Evolutionary conservation across 2,888 invertebrate genomes (phyloP), one percentile per base, ranked within the genome.

Genomic region (Patella depressa): DNA sequence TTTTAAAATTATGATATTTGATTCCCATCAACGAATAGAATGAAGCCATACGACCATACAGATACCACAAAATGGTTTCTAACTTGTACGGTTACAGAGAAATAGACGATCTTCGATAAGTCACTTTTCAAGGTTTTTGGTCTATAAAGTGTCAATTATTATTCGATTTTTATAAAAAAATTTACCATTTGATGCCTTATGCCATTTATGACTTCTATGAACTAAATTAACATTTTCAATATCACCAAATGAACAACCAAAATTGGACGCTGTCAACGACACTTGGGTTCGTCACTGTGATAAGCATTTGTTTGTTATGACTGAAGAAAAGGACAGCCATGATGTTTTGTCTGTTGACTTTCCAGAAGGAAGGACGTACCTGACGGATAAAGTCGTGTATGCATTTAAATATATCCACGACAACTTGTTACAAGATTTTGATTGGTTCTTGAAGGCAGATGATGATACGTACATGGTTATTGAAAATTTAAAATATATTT

Each of bases 391-490:
- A 19, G 14, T 24, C 65, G 65, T 65, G 14, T 65, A 65, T 24
- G 65, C 12, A 65, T 65, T 65, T 65, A 65, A 14, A 65, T 65
- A 65, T 24, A 65, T 65, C 19, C 15, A 65, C 14, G 65, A 65
- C 65, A 9, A 65, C 24, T 65, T 65, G 9, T 5, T 65, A 24
- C 24, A 65, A 14, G 65, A 65, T 24, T 65, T 12, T 24, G 65
- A 65, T 24, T 65, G 65, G 65, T 65, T 65, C 24, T 24, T 65
- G 24, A 65, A 65, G 65, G 65, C 65, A 24, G 65, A 65, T 14
- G 65, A 65, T 24, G 65, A 65, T 24, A 65, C 65, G 14, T 65
- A 65, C 65, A 65, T 65, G 65, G 24, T 65, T 24, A 24, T 65
- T 24, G 65, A 65, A 4, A 65, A 65, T 19, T 24, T 65, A 15